Base-by-base conservation (phyloP, 2,113 vertebrate species). In the Numida meleagris region DNA sequence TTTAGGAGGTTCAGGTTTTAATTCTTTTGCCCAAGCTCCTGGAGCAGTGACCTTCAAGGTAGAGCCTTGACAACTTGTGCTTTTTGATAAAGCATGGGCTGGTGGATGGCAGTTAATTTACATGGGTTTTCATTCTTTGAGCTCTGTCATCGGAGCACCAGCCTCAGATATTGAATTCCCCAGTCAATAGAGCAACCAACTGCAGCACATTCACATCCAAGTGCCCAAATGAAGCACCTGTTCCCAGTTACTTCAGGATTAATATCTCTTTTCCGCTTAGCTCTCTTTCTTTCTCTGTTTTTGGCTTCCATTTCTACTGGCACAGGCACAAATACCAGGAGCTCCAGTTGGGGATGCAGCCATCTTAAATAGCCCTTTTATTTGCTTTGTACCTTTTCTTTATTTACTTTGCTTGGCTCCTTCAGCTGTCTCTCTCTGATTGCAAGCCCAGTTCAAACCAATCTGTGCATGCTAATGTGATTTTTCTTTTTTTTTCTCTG, bases 221-320 rank as follows among this genome's bases (percentile, higher is more conserved):
- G 65, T 82, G 70, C 86, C 66, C 93, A 94, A 88, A 97, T 93
- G 93, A 90, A 94, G 90, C 93, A 96, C 93, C 95, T 96, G 92
- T 95, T 95, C 93, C 89, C 91, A 53, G 68, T 93, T 94, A 79
- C 91, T 93, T 90, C 86, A 91, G 57, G 91, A 95, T 94, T 96
- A 82, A 93, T 95, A 94, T 89, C 67, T 93, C 65, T 77, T 92
- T 91, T 85, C 80, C 61, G 67, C 65, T 74, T 77, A 58, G 63
- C 76, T 96, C 75, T 63, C 34, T 93, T 94, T 71, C 86, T 86
- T 74, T 53, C 63, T 50, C 72, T 84, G 12, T 17, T 94, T 90
- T 78, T 94, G 89, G 79, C 91, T 95, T 61, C 82, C 90, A 38
- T 11, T 75, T 74, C 73, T 87, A 10, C 75, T 93, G 93, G 94